Conservation (phyloP, 2,113 vertebrate genomes). For the Motacilla tschutschensis region DNA sequence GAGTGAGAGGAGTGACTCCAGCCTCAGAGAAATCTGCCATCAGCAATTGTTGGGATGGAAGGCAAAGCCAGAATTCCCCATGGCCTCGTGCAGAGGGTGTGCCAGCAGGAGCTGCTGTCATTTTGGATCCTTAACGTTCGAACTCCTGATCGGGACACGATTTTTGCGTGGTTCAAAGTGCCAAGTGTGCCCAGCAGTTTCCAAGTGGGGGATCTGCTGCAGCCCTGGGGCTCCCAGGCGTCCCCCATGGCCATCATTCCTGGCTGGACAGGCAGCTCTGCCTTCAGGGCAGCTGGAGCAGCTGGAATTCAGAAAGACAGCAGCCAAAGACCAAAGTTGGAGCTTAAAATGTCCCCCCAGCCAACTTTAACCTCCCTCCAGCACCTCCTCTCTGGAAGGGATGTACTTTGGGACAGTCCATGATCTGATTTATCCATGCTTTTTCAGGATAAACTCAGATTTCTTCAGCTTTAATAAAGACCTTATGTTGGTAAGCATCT, state of each 20-base stretch:
- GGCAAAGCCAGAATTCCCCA: background rate
- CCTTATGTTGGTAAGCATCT: constrained; percentile 56
- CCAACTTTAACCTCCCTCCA: background rate
- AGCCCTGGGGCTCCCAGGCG: background rate
- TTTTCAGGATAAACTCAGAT: constrained; percentile 60
- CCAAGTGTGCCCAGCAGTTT: background rate
- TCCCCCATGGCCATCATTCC: background rate
- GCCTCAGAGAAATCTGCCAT: background rate
- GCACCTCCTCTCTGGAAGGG: background rate
- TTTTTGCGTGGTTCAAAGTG: background rate
- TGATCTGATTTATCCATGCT: constrained; percentile 44
- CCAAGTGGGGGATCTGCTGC: background rate
- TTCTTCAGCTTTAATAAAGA: constrained; percentile 61
- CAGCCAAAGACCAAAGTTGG: background rate
- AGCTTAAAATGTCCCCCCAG: background rate
- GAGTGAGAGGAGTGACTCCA: background rate
- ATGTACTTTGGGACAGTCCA: background rate
- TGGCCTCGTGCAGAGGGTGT: background rate
- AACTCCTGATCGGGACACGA: background rate
- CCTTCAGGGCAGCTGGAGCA: background rate
- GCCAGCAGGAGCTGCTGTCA: background rate
- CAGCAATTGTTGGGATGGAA: background rate
- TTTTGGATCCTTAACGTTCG: background rate
- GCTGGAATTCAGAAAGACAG: background rate
- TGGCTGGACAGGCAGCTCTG: background rate